Base-by-base conservation (phyloP, 92 coral and sea anemone genomes). In the Epizoanthus stellaris region DNA sequence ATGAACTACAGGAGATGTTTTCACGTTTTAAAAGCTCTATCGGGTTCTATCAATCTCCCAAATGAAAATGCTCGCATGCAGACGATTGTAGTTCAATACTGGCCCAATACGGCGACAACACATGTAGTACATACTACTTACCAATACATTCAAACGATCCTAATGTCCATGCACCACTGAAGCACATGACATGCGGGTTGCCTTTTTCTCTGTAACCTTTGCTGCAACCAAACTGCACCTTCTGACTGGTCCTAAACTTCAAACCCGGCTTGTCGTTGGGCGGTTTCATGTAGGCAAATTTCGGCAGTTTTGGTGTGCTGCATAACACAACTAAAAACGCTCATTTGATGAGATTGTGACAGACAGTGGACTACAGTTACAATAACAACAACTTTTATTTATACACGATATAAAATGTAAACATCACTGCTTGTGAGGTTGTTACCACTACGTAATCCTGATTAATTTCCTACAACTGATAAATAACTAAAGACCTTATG, bases 111-210 rank as follows among this genome's bases (percentile, higher is more conserved):
- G 6, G 19, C 9, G 71, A 25, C 42, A 57, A 63, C 25, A 19
- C n/a, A 52, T 3, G 5, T 17, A 49, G 42, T 19, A n/a, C 72
- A 42, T 0, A n/a, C 17, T 20, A 70, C 64, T 67, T 87, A 92
- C 98, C 95, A 80, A 67, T 72, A 67, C 98, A 94, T 85, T 91
- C 73, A 76, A 94, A 94, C 57, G 98, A 91, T 5, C 92, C 92
- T 20, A 75, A 87, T 15, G 98, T 91, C 98, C 98, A 94, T 21
- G 84, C 20, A 2, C 98, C 98, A 69, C 92, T 76, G 68, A 94
- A 89, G 67, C 98, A 94, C 68, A 92, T 86, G 30, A 91, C 73
- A 4, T 59, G 38, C 1, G 92, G 73, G 12, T 80, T 87, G 10
- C 95, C 95, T 0, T 21, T 66, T 49, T 57, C 60, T 66, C 73